phyloP scores from a whole-genome alignment of 2,888 invertebrate genomes.

The Stenodema calcarata region DNA sequence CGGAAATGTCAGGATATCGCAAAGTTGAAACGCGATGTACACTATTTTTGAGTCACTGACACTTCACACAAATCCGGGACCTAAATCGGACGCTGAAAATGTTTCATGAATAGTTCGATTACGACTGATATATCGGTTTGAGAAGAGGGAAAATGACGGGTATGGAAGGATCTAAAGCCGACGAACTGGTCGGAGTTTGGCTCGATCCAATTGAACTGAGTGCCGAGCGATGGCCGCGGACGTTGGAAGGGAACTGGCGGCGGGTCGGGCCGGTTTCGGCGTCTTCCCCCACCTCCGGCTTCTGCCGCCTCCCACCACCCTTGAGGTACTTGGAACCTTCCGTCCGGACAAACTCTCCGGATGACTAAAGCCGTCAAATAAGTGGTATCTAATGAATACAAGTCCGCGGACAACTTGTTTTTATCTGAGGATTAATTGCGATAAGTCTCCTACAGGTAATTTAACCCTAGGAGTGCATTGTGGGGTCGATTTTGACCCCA shows the following conservation, averaged over 20 bases:
- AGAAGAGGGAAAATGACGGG: background rate
- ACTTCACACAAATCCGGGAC: background rate
- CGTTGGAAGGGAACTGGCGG: background rate
- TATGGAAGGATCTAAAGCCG: background rate
- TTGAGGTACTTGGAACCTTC: too few species aligned
- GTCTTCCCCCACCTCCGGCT: background rate
- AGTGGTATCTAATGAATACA: too few species aligned
- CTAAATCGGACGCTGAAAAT: background rate
- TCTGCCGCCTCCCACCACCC: background rate
- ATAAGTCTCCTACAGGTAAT: too few species aligned
- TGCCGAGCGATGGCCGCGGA: background rate
- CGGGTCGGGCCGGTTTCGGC: background rate
- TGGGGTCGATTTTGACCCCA: too few species aligned
- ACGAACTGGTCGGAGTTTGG: background rate
- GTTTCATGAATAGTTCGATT: background rate
- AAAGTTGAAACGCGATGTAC: background rate
- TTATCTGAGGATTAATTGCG: too few species aligned
- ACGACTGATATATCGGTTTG: background rate
- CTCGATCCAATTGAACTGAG: background rate
- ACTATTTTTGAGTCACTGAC: background rate
- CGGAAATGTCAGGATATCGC: too few species aligned
- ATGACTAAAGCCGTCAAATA: too few species aligned
- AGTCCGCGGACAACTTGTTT: too few species aligned
- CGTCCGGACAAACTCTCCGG: background rate
- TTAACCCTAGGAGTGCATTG: too few species aligned